Evolutionary conservation across 2,888 invertebrate genomes (phyloP), one percentile per base, ranked within the genome.

Genomic region (Tenthredo livida): DNA sequence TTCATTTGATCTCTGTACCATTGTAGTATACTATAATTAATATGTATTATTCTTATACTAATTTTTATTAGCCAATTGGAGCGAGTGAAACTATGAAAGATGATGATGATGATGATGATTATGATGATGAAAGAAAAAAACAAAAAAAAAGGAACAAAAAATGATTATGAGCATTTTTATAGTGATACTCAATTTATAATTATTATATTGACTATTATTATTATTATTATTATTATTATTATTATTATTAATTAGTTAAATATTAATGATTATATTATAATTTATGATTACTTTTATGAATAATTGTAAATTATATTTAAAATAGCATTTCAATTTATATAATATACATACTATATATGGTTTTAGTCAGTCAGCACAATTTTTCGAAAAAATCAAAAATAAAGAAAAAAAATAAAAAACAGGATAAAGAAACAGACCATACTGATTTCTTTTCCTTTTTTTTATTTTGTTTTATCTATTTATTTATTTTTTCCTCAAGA

Each of bases 1-100:
- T 90, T 90, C 86, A 87, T 87, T 90, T 92, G 92, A 93, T 93
- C 92, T 92, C 92, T 90, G 88, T 91, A 92, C 90, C 90, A 91
- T 91, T 91, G 87, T 92, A 92, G 90, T 87, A 85, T 88, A 88
- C 87, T 87, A 86, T 84, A 87, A 90, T 91, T 90, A 90, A 89
- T 90, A 90, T 87, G 87, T 89, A 90, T 89, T 90, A 91, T 91
- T 91, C 90, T 91, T 91, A 88, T 84, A 89, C 89, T 91, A 89
- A 91, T 91, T 91, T 90, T 91, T 90, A 91, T 89, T 92, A 91
- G 90, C 89, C 88, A 91, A 91, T 91, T 90, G 86, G 89, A 88
- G 75, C 78, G 84, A 87, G 87, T 67, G 84, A 50, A 84, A 21
- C 58, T 40, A 73, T 72, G 43, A 75, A 58, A 72, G 29, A 40